Conservation (phyloP, 2,797 vertebrate species). For the Poecilia velifera region DNA sequence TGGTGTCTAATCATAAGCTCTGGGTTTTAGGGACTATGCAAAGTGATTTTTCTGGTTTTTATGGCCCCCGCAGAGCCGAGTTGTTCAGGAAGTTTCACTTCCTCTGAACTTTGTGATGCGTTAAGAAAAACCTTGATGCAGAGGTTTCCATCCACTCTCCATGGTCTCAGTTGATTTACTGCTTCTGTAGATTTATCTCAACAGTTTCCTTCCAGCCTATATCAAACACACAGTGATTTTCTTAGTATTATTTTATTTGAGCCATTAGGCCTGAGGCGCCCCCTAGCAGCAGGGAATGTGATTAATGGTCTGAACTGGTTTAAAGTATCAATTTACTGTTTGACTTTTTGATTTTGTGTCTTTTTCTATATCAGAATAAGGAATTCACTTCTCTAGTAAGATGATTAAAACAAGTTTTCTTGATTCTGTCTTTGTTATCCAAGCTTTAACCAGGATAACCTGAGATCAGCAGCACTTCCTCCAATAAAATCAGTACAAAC, state of each 20-base stretch:
- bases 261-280: neutral
- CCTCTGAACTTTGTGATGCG: slow-evolving; percentile 18
- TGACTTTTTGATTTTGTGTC: too few relatives aligned
- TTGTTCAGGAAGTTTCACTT: slow-evolving; percentile 21
- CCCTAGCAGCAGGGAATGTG: neutral
- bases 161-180: neutral
- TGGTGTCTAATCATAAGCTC: slow-evolving; percentile 70
- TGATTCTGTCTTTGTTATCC: neutral
- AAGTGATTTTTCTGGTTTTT: slow-evolving; percentile 51
- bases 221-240: neutral
- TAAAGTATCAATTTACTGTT: too few relatives aligned
- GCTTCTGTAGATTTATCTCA: neutral
- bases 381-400: neutral
- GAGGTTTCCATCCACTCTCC: neutral
- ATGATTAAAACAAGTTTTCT: neutral
- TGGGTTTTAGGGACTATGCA: slow-evolving; percentile 46
- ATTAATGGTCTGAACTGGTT: neutral
- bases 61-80: slow-evolving; percentile 26
- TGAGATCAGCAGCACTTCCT: too few relatives aligned
- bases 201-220: neutral
- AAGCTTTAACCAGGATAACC: neutral
- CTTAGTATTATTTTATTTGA: neutral
- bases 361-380: too few relatives aligned
- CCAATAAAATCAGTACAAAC: too few relatives aligned
- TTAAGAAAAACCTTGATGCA: neutral